Conservation (phyloP, 2,797 vertebrate genomes). For the Pachyuromys duprasi region DNA sequence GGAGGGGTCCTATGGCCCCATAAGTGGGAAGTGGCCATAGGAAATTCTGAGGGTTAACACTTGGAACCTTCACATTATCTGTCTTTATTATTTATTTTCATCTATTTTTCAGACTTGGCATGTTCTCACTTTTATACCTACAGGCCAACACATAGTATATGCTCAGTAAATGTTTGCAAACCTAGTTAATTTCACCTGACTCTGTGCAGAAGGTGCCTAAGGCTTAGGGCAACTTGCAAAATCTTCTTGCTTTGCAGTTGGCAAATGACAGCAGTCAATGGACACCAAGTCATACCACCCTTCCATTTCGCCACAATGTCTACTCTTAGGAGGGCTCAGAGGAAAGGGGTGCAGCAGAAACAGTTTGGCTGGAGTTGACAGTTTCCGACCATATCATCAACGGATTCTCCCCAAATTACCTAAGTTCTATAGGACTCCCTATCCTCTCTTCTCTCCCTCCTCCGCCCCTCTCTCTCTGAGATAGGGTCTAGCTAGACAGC, state of each 20-base stretch:
- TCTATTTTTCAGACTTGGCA: not conserved
- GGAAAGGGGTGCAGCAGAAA: not conserved
- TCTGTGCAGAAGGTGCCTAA: not conserved
- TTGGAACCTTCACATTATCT: not conserved
- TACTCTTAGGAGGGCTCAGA: not conserved
- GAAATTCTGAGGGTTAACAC: not conserved
- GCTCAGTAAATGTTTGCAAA: not conserved
- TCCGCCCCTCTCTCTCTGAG: not conserved
- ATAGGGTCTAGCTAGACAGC: not conserved
- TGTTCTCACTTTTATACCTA: not conserved
- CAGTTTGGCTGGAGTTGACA: not conserved
- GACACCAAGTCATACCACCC: fast-evolving
- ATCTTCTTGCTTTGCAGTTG: not conserved
- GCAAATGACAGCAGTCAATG: not conserved
- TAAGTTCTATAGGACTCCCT: not conserved
- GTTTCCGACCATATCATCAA: not conserved
- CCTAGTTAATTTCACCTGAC: not conserved
- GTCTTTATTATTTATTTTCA: not conserved
- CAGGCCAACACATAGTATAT: not conserved
- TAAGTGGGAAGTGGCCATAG: not conserved
- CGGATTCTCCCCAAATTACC: not conserved
- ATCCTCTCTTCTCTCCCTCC: too few species aligned
- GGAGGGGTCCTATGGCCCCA: not conserved
- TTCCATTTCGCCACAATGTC: not conserved
- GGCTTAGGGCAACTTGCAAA: not conserved